Percentiles rank a stretch among this genome's conserved stretches.
These are phyloP conservation scores for Illadopsis cleaveri DNA, from an alignment of 2,113 vertebrate species.

Conservation along the genomic window DNA sequence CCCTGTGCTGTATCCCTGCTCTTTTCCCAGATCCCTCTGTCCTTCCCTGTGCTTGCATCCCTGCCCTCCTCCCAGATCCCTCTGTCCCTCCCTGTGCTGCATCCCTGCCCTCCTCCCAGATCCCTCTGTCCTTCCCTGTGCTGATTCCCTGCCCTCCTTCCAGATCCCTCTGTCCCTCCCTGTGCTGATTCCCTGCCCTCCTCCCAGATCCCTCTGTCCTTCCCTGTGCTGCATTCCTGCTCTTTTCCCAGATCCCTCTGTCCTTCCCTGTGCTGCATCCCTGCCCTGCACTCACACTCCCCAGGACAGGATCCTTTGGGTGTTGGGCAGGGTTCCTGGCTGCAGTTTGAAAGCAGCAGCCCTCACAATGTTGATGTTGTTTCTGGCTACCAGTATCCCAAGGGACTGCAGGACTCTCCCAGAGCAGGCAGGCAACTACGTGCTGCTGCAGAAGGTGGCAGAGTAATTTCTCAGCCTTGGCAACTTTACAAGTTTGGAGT, in stretches of 20 bases:
- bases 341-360: background rate
- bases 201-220: background rate
- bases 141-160: background rate
- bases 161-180: background rate
- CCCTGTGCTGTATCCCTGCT: background rate
- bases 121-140: background rate
- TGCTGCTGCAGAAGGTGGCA: accelerated
- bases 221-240: background rate
- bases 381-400: background rate
- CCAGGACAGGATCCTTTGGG: accelerated
- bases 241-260: background rate
- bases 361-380: accelerated
- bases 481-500: background rate
- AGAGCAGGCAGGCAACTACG: accelerated
- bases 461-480: background rate
- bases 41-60: background rate
- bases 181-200: background rate
- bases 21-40: background rate
- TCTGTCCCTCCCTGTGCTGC: background rate
- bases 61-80: background rate
- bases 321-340: background rate
- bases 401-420: background rate
- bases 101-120: too few relatives aligned
- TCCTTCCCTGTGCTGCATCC: background rate
- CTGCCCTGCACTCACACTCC: background rate